These are phyloP conservation scores for Hippopotamyrus pictus DNA, from an alignment of 2,797 vertebrate genomes.

Conservation along the genomic window DNA sequence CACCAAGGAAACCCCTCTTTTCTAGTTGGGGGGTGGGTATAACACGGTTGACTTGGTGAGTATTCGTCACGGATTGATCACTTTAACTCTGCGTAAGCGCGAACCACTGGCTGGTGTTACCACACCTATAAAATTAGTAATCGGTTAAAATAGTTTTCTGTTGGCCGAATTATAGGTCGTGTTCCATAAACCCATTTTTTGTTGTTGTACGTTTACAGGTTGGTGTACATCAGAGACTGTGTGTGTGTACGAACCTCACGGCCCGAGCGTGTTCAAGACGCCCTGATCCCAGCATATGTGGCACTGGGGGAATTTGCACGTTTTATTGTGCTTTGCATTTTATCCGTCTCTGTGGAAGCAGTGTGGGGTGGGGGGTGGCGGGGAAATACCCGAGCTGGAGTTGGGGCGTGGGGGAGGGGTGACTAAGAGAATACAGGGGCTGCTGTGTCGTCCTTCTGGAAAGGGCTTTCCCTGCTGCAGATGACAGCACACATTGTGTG, in stretches of 20 bases:
- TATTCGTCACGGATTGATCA: background rate
- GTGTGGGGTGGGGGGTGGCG: background rate
- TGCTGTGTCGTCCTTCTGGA: background rate
- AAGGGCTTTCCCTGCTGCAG: background rate
- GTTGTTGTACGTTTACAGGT: background rate
- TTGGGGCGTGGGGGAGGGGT: slow-evolving; percentile 1
- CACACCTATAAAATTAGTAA: background rate
- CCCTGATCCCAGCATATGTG: background rate
- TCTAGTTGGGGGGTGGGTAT: background rate
- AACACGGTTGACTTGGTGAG: background rate
- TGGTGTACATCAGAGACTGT: background rate
- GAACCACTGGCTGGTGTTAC: background rate
- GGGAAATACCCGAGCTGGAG: background rate
- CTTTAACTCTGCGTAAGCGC: background rate
- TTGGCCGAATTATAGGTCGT: background rate
- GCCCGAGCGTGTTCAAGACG: background rate
- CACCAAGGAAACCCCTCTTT: background rate
- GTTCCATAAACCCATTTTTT: background rate
- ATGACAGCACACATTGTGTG: background rate
- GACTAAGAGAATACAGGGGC: background rate
- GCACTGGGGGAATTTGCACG: background rate
- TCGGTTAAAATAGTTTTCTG: background rate
- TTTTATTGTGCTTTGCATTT: background rate
- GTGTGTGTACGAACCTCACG: background rate
- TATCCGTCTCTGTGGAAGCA: background rate